Conservation (phyloP, 2,113 vertebrate species). For the Lethenteron reissneri region DNA sequence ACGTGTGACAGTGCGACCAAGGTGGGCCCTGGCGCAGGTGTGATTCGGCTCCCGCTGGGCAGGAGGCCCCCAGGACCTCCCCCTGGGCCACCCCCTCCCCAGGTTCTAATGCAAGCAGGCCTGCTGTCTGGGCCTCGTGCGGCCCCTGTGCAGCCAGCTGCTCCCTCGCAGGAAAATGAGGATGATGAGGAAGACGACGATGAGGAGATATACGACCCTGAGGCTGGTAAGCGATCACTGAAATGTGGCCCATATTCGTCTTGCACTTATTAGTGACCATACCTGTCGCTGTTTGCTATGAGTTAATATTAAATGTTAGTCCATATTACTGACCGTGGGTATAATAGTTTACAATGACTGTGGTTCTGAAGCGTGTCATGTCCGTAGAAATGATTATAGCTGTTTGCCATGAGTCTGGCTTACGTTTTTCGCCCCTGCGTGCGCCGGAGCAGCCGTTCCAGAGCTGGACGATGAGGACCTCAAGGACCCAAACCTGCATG, state of each 20-base stretch:
- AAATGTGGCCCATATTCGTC: background rate
- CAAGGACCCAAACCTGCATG: conserved; percentile 18
- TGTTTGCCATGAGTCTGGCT: too few species aligned
- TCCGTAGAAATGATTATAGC: too few species aligned
- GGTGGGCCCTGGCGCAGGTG: conserved; percentile 31
- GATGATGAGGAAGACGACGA: conserved; percentile 18
- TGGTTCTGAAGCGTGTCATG: too few species aligned
- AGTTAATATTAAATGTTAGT: too few species aligned
- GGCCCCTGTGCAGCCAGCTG: background rate
- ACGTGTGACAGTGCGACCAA: background rate
- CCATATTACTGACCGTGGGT: too few species aligned
- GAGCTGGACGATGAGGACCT: conserved; percentile 17
- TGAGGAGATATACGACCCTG: conserved; percentile 33
- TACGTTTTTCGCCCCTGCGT: too few species aligned
- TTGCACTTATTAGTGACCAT: too few species aligned
- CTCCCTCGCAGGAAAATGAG: too few species aligned
- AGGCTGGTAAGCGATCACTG: conserved; percentile 27
- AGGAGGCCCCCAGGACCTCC: conserved; percentile 84
- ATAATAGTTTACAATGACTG: too few species aligned
- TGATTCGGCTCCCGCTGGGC: conserved; percentile 70
- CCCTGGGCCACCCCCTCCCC: conserved; percentile 70
- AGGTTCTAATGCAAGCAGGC: conserved; percentile 42
- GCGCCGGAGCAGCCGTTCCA: too few species aligned
- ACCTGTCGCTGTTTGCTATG: too few species aligned
- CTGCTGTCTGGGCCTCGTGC: background rate